A percentile compares a stretch with the other conserved stretches of the same genome.
These are phyloP conservation scores for Antechinus stuartii DNA, from an alignment of 2,113 vertebrate species.

Conservation along the genomic window DNA sequence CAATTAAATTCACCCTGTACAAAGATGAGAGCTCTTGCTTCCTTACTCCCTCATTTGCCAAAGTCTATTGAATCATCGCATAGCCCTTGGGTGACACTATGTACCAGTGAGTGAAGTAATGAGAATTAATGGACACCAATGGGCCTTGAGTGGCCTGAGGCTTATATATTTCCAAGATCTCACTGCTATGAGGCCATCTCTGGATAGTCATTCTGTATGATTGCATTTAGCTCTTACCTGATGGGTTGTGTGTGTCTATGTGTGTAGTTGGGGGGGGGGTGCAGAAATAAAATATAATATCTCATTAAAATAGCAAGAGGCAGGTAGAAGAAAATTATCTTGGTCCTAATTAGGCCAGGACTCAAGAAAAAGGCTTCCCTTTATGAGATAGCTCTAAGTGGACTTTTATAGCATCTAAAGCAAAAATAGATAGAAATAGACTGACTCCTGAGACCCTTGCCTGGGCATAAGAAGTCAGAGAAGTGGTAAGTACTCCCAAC, in stretches of 20 bases:
- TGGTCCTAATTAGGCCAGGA: not conserved
- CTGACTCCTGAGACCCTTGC: not conserved
- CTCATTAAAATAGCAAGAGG: constrained; percentile 14
- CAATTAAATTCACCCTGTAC: not conserved
- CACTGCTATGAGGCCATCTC: not conserved
- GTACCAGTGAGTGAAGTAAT: constrained; percentile 11
- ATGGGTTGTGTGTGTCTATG: not conserved
- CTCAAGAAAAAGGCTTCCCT: not conserved
- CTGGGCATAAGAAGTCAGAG: not conserved
- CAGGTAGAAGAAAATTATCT: not conserved
- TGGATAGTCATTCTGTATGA: not conserved
- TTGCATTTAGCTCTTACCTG: not conserved
- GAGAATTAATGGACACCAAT: not conserved
- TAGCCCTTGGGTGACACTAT: constrained; percentile 23
- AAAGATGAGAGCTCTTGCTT: constrained; percentile 32
- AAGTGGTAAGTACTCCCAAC: not conserved
- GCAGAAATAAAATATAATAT: not conserved
- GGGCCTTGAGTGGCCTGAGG: not conserved
- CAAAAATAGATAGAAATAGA: not conserved
- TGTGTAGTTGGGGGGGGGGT: not conserved
- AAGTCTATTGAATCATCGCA: not conserved
- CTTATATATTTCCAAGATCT: not conserved
- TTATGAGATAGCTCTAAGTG: not conserved
- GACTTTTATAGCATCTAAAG: not conserved
- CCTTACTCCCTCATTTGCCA: constrained; percentile 8